phyloP scores from a whole-genome alignment of 2,888 invertebrate genomes.

The Leptopilina syphax region DNA sequence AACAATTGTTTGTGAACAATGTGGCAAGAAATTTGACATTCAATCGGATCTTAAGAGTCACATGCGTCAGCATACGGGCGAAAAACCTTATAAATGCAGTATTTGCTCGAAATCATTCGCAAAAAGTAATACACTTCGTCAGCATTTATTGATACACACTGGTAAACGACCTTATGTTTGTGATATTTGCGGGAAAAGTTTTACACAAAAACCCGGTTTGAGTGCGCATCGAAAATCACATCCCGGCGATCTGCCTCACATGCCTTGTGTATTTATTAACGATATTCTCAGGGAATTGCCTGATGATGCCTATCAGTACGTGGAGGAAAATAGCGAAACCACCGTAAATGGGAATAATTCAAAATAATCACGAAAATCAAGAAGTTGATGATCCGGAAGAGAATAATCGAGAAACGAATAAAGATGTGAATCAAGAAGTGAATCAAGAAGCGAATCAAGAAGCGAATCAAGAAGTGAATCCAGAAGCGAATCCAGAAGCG shows the following conservation, averaged over 20 bases:
- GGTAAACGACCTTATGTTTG: conserved; percentile 59
- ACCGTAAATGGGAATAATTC: too few relatives aligned
- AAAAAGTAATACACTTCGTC: conserved; percentile 50
- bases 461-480: too few relatives aligned
- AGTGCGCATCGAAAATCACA: conserved; percentile 61
- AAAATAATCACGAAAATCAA: too few relatives aligned
- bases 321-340: too few relatives aligned
- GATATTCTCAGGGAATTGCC: conserved; percentile 49
- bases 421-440: too few relatives aligned
- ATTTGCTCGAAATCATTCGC: conserved; percentile 62
- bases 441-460: too few relatives aligned
- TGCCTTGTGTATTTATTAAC: conserved; percentile 61
- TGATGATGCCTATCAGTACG: neutral
- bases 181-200: conserved; percentile 60
- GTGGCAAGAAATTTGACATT: conserved; percentile 58
- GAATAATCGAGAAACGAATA: too few relatives aligned
- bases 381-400: too few relatives aligned
- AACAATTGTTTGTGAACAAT: conserved; percentile 54
- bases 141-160: conserved; percentile 58
- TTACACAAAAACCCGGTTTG: conserved; percentile 63
- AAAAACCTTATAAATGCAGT: conserved; percentile 66
- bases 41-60: conserved; percentile 62
- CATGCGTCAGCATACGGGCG: conserved; percentile 68
- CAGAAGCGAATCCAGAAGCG: neutral
- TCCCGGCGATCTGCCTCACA: conserved; percentile 55